Percentiles rank a stretch among this genome's conserved stretches.
Evolutionary conservation across 2,797 vertebrate genomes (phyloP).

Genomic region (Acridotheres tristis): DNA sequence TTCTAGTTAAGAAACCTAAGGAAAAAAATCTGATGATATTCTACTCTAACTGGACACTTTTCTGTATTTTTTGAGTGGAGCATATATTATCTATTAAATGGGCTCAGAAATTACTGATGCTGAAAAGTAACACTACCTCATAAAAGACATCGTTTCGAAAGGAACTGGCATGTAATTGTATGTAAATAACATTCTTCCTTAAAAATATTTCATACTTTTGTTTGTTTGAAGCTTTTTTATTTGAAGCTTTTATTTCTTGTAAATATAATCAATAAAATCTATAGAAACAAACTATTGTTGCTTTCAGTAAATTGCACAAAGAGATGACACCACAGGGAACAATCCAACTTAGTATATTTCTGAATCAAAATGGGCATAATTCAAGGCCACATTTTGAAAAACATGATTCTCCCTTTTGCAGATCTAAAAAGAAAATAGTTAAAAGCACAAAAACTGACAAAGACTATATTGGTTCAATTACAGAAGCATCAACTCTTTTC

Average conservation of each 20-base stretch:
- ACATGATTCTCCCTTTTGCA: background rate
- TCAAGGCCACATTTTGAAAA: background rate
- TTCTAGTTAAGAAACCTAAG: background rate
- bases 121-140: background rate
- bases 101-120: background rate
- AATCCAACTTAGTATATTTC: background rate
- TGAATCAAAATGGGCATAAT: background rate
- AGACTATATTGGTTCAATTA: conserved; percentile 18
- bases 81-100: background rate
- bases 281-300: background rate
- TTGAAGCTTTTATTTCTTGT: background rate
- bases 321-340: background rate
- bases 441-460: conserved; percentile 49
- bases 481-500: conserved; percentile 1
- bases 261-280: background rate
- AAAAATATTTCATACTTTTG: background rate
- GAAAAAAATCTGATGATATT: background rate
- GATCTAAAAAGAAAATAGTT: conserved; percentile 37
- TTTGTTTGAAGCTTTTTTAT: background rate
- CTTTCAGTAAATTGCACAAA: background rate
- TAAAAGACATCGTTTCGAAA: background rate
- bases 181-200: background rate
- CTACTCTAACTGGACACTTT: background rate
- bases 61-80: background rate
- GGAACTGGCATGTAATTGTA: background rate